Base-by-base conservation (phyloP, 2,113 vertebrate genomes). In the Corythoichthys intestinalis region DNA sequence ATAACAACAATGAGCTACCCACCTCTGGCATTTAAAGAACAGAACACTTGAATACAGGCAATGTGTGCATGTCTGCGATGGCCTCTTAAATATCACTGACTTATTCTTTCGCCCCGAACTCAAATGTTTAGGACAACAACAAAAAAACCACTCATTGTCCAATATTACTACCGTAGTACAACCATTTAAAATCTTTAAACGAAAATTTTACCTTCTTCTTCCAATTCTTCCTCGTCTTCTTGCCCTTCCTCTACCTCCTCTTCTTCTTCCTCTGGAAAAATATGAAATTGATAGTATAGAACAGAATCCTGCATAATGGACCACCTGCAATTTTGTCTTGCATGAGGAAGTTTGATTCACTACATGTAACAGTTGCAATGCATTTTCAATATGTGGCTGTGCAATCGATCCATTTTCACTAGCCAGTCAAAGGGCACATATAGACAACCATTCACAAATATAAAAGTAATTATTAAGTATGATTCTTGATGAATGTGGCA, bases 201-300 rank as follows among this genome's bases (percentile, higher is more conserved):
- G 54, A 59, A 0, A 49, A 35, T 28, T 38, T 13, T 85, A 89
- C 88, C 88, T 86, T 89, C 80, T 49, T 80, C 77, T 1, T 13
- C 76, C 64, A 76, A 69, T 56, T 80, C 70, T 67, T 71, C 61
- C 52, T 72, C 17, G 14, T 68, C 59, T 52, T 67, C 13, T 56
- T 56, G 15, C 17, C 52, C 53, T 66, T 65, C 64, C 20, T 4
- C 59, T 63, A 74, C 82, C 67, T 79, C 81, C 65, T 83, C 80
- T 74, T 72, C 80, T 74, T 72, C 57, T 73, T 89, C 83, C 37
- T 50, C 85, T 87, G 82, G 59, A 57, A 37, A 72, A 71, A 73
- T 71, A 74, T 80, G 56, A 69, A 79, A 34, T 37, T 14, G 54
- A 34, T 34, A 9, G 12, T 9, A 34, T 35, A 4, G 10, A 28